A percentile compares a stretch with the other conserved stretches of the same genome.
Conservation (phyloP, 1,140 invertebrate species). For the Cecropterus lyciades region DNA sequence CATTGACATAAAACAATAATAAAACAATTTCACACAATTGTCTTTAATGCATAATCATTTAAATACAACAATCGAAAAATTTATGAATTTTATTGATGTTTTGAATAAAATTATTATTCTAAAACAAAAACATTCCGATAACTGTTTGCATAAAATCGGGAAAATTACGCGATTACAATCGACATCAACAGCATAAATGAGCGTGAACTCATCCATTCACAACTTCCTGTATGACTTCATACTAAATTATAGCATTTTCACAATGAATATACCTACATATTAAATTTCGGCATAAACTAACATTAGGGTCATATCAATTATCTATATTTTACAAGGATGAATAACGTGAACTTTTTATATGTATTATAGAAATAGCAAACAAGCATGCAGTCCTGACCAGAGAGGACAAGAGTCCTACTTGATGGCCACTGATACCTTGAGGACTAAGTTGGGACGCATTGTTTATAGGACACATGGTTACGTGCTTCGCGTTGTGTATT, state of each 20-base stretch:
- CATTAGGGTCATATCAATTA: conserved; percentile 56
- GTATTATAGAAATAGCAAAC: no score
- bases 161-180: conserved; percentile 1
- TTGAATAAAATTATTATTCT: background rate
- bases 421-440: no score
- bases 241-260: conserved; percentile 43
- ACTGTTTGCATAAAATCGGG: background rate
- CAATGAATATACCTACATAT: conserved; percentile 10
- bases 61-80: background rate
- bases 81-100: no score
- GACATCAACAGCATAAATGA: conserved; percentile 6
- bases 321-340: background rate
- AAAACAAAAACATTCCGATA: conserved; percentile 2
- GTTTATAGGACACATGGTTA: no score
- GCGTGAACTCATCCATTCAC: conserved; percentile 19
- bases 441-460: no score
- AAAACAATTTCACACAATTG: background rate
- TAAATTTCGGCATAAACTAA: conserved; percentile 39
- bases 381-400: no score
- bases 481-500: no score
- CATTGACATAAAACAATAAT: background rate
- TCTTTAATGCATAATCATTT: background rate
- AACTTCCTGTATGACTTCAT: conserved; percentile 63
- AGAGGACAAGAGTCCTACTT: no score
- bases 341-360: background rate